Evolutionary conservation across 1,140 invertebrate genomes (phyloP).

Genomic region (Trichonephila clavata): DNA sequence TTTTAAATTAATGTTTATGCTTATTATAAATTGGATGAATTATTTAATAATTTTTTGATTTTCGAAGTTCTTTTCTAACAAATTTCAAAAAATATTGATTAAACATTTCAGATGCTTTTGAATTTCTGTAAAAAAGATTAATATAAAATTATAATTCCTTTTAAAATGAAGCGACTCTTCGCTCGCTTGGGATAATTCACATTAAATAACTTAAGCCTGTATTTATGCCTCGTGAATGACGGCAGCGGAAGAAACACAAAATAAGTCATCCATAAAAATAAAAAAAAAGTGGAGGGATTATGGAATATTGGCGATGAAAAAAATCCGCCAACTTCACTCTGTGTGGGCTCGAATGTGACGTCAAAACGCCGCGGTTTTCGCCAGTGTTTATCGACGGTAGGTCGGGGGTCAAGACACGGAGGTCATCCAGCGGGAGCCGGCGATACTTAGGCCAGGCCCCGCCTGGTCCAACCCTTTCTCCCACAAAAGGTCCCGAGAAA

Average conservation of each 20-base stretch:
- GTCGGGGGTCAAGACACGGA: slow-evolving; percentile 35
- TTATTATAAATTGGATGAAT: no score
- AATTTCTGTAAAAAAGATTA: no score
- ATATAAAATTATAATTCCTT: no score
- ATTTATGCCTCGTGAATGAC: background rate
- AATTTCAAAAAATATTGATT: no score
- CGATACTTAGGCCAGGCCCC: slow-evolving; percentile 22
- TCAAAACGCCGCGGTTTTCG: slow-evolving; percentile 41
- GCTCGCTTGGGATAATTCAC: no score
- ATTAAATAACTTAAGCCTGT: no score
- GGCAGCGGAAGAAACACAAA: background rate
- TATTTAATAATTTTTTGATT: no score
- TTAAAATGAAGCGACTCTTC: no score
- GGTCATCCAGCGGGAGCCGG: slow-evolving; percentile 39
- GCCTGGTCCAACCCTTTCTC: slow-evolving; percentile 55
- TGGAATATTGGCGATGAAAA: slow-evolving; percentile 8
- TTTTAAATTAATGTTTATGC: no score
- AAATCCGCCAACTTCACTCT: slow-evolving; percentile 24
- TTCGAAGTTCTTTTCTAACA: no score
- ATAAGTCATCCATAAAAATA: background rate
- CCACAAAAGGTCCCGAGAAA: background rate
- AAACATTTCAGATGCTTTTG: no score
- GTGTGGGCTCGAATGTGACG: slow-evolving; percentile 43
- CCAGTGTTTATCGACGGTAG: slow-evolving; percentile 43
- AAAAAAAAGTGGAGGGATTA: background rate